phyloP scores from a whole-genome alignment of 2,113 vertebrate genomes.

The Sitta europaea region DNA sequence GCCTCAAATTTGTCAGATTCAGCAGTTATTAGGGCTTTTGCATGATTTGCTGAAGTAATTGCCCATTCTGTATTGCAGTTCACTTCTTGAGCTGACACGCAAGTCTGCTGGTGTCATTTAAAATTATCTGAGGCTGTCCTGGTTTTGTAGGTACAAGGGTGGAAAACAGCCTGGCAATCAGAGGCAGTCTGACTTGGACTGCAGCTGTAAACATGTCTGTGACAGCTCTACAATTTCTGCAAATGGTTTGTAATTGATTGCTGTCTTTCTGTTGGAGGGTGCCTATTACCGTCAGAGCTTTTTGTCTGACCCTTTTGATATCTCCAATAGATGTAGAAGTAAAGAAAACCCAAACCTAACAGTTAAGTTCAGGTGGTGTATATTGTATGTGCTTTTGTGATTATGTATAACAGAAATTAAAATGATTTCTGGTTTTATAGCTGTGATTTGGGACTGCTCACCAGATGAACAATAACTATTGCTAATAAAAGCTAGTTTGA shows the following conservation, averaged over 20 bases:
- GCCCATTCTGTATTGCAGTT: not conserved
- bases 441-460: not conserved
- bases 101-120: not conserved
- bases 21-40: not conserved
- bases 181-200: conserved; percentile 29
- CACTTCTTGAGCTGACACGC: not conserved
- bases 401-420: not conserved
- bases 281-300: conserved; percentile 75
- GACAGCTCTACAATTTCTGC: conserved; percentile 73
- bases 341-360: not conserved
- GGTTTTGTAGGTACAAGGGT: conserved; percentile 1
- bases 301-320: conserved; percentile 66
- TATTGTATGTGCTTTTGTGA: not conserved
- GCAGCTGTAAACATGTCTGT: conserved; percentile 65
- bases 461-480: conserved; percentile 3
- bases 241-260: conserved; percentile 76
- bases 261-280: conserved; percentile 63
- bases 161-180: conserved; percentile 25
- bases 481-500: conserved; percentile 10
- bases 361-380: not conserved
- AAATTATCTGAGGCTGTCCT: conserved; percentile 29
- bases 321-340: not conserved
- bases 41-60: not conserved
- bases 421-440: not conserved
- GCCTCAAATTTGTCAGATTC: not conserved